Evolutionary conservation across 53 echinoderm and acorn worm genomes (phyloP).

Genomic region (Stichopus horrens): DNA sequence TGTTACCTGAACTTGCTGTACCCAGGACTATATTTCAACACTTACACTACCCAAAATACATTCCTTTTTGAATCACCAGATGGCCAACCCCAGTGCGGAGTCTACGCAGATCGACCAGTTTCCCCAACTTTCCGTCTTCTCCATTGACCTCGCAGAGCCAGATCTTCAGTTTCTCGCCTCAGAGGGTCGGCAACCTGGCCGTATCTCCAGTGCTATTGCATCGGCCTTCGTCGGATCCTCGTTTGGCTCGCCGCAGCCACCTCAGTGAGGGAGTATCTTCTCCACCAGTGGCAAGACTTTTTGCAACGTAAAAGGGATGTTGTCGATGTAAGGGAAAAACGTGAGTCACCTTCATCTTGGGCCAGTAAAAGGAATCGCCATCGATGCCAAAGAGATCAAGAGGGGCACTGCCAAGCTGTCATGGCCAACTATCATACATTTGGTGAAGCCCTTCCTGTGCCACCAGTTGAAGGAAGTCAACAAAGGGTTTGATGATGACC

Average conservation of each 20-base stretch:
- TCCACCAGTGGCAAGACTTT: not conserved
- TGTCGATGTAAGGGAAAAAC: too few species aligned
- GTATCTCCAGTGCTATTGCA: slow-evolving; percentile 8
- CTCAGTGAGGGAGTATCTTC: not conserved
- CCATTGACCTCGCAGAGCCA: not conserved
- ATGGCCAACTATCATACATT: too few species aligned
- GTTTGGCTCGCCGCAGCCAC: not conserved
- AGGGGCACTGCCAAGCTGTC: too few species aligned
- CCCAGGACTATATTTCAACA: too few species aligned
- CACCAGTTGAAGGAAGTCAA: too few species aligned
- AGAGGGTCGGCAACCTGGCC: not conserved
- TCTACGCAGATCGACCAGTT: slow-evolving; percentile 13
- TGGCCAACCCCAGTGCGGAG: slow-evolving; percentile 11
- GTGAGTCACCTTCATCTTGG: too few species aligned
- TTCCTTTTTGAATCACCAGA: not conserved
- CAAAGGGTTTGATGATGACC: too few species aligned
- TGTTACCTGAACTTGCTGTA: too few species aligned
- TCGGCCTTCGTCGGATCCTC: not conserved
- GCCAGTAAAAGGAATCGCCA: too few species aligned
- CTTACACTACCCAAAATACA: too few species aligned
- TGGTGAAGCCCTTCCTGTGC: too few species aligned
- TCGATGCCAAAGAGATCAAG: too few species aligned
- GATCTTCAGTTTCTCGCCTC: slow-evolving; percentile 10
- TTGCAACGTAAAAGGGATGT: not conserved
- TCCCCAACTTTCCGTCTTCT: not conserved